Conservation (phyloP, 2,113 vertebrate genomes). For the Muntiacus muntjak region DNA sequence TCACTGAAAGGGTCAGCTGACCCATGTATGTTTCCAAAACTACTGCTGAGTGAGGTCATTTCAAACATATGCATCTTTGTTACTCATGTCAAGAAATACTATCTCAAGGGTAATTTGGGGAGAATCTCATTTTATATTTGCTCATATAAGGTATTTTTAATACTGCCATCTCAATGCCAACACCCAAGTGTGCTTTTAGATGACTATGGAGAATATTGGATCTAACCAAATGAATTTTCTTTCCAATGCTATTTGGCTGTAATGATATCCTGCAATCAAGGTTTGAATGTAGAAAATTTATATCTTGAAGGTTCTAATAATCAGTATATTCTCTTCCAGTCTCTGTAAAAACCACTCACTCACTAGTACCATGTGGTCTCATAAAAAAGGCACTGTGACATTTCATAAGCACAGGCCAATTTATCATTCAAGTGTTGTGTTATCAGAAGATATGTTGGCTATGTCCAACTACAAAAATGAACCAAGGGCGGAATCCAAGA, state of each 20-base stretch:
- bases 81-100: background rate
- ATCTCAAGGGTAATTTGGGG: background rate
- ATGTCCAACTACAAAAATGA: background rate
- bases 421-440: too few species aligned
- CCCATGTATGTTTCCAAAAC: background rate
- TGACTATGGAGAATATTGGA: background rate
- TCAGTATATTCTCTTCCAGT: background rate
- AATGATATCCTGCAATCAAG: fast-evolving
- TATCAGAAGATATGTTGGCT: background rate
- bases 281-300: background rate
- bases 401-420: background rate
- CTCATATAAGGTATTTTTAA: background rate
- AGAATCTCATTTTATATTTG: background rate
- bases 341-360: background rate
- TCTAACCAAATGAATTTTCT: too few species aligned
- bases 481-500: background rate
- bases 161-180: too few species aligned
- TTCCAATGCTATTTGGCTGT: fast-evolving
- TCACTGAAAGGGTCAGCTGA: background rate
- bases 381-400: background rate
- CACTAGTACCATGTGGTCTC: background rate
- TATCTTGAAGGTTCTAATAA: background rate
- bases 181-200: background rate
- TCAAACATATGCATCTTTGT: background rate
- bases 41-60: background rate